These are phyloP conservation scores for Alectura lathami DNA, from an alignment of 2,113 vertebrate species.

Conservation along the genomic window DNA sequence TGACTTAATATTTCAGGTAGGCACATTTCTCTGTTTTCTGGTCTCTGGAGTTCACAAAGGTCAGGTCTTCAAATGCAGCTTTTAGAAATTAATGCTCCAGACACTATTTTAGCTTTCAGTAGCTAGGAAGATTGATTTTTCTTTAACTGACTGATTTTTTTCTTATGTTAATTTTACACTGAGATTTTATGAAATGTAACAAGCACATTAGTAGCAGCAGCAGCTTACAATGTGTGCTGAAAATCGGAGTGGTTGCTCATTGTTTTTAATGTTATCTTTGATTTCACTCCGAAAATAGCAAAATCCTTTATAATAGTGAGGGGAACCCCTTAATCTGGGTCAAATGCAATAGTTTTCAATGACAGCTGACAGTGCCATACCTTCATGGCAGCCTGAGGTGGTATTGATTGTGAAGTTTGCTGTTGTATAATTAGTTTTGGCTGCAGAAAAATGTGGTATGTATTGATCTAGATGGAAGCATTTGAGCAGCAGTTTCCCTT, in stretches of 20 bases:
- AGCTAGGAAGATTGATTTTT: conserved; percentile 38
- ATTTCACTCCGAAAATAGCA: conserved; percentile 45
- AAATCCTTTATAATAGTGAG: background rate
- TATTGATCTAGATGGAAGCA: conserved; percentile 90
- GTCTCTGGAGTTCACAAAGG: conserved; percentile 14
- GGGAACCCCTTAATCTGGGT: conserved; percentile 70
- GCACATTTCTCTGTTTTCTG: conserved; percentile 1
- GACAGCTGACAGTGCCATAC: conserved; percentile 76
- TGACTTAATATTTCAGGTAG: background rate
- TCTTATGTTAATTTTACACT: conserved; percentile 16
- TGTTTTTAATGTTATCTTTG: background rate
- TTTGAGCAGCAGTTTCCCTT: conserved; percentile 90
- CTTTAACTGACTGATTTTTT: background rate
- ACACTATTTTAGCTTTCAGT: conserved; percentile 37
- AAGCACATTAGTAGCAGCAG: background rate
- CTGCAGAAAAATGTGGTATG: conserved; percentile 75
- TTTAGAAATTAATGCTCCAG: conserved; percentile 13
- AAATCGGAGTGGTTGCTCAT: background rate
- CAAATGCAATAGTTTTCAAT: conserved; percentile 64
- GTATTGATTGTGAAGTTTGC: conserved; percentile 95
- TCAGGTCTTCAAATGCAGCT: background rate
- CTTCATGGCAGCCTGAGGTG: conserved; percentile 71
- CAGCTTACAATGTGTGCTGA: background rate
- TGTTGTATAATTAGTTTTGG: conserved; percentile 95
- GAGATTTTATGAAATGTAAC: conserved; percentile 34